phyloP scores from a whole-genome alignment of 2,888 invertebrate species.

The Callyntrura sp. region DNA sequence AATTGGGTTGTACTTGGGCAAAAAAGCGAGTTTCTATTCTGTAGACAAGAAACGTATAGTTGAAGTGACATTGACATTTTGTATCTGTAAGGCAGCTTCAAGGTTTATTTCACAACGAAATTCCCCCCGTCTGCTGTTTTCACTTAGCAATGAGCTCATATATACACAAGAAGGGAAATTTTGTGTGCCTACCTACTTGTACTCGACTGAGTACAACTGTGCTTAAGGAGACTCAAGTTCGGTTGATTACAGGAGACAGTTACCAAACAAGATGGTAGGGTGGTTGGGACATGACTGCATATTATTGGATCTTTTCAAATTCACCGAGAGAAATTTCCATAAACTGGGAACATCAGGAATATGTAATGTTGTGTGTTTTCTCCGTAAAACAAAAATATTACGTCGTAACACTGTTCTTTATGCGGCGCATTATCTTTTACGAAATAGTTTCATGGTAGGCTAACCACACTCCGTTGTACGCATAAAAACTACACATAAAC shows the following conservation, averaged over 20 bases:
- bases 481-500: background rate
- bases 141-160: constrained; percentile 24
- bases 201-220: too few species aligned
- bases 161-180: background rate
- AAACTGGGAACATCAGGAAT: constrained; percentile 28
- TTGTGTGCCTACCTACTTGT: too few species aligned
- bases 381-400: constrained; percentile 5
- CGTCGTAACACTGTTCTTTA: constrained; percentile 11
- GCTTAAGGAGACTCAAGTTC: too few species aligned
- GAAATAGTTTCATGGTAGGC: background rate
- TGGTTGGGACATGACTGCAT: background rate
- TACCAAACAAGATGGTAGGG: background rate
- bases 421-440: background rate
- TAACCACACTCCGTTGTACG: background rate
- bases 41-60: constrained; percentile 2
- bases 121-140: constrained; percentile 19
- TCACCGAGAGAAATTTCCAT: constrained; percentile 1
- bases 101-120: constrained; percentile 53
- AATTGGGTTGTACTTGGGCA: background rate
- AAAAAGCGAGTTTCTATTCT: background rate
- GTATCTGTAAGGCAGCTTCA: constrained; percentile 26
- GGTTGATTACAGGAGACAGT: background rate
- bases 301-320: background rate
- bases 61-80: constrained; percentile 61
- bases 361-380: constrained; percentile 5